Percentiles rank a stretch among this genome's conserved stretches.
These are phyloP conservation scores for Apistogramma diplotaenia DNA, from an alignment of 2,113 vertebrate species.

Conservation along the genomic window DNA sequence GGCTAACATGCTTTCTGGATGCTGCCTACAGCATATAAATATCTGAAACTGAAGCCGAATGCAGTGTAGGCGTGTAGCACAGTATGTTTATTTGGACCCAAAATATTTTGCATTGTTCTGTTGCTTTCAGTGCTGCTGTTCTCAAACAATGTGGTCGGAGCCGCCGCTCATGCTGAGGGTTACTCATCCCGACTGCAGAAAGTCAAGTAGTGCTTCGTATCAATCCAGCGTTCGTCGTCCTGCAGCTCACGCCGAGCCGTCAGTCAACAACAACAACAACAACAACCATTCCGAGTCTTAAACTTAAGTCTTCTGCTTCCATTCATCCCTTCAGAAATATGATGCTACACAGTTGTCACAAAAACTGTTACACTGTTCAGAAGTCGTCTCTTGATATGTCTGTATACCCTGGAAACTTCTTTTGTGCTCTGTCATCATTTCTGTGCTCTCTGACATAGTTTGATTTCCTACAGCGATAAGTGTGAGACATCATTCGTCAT, in stretches of 20 bases:
- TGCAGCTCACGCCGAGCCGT: neutral
- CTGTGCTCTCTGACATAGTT: constrained; percentile 1
- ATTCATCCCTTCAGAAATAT: neutral
- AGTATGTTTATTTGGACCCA: neutral
- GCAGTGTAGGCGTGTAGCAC: neutral
- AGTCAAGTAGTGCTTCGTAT: constrained; percentile 32
- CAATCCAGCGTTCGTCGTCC: constrained; percentile 14
- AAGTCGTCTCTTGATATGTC: constrained; percentile 6
- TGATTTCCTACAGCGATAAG: constrained; percentile 18
- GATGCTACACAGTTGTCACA: neutral
- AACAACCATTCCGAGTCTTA: neutral
- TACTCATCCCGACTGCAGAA: constrained; percentile 24
- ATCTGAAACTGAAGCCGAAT: neutral
- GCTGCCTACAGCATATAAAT: neutral
- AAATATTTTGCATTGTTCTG: neutral
- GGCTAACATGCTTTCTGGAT: neutral
- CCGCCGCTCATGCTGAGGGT: neutral
- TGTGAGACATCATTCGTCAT: constrained; percentile 10
- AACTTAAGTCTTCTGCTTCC: neutral
- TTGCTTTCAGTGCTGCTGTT: neutral
- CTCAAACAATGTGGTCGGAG: neutral
- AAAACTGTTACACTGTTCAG: neutral
- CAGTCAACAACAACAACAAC: neutral
- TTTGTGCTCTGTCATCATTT: neutral
- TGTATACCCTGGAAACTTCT: neutral